Evolutionary conservation across 2,797 vertebrate species (phyloP).

Genomic region (Mareca strepera): DNA sequence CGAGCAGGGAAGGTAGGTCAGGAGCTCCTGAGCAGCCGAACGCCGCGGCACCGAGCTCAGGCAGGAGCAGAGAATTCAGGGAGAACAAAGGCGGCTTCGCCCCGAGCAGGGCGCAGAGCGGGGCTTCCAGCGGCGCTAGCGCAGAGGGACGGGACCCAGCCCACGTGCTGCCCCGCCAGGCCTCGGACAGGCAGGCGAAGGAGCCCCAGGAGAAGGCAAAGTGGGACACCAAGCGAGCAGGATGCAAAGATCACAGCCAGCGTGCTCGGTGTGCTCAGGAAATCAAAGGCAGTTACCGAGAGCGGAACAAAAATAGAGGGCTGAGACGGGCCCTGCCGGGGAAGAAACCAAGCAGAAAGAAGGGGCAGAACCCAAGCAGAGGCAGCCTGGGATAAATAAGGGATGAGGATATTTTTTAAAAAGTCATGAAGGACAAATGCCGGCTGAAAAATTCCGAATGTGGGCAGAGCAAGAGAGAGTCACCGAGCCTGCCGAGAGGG

Average conservation of each 20-base stretch:
- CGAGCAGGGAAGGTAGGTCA: neutral
- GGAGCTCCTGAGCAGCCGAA: neutral
- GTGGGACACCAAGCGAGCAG: neutral
- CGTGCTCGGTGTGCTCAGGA: neutral
- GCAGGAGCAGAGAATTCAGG: neutral
- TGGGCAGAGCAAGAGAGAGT: neutral
- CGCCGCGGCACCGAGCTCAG: neutral
- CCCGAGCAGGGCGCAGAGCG: neutral
- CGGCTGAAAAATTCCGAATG: neutral
- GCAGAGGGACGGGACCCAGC: too few relatives aligned
- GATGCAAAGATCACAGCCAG: neutral
- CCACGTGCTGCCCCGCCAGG: neutral
- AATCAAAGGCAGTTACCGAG: neutral
- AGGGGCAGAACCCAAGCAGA: neutral
- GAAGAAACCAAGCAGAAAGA: neutral
- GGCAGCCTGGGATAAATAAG: neutral
- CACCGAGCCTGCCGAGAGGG: accelerated
- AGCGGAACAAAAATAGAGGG: neutral
- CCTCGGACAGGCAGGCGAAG: neutral
- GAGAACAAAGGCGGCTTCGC: neutral
- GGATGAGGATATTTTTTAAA: neutral
- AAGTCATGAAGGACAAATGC: neutral
- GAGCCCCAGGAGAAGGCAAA: neutral
- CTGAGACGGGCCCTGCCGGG: neutral
- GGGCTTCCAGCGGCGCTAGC: neutral